phyloP scores from a whole-genome alignment of 2,797 vertebrate species.

The Dromococcyx pavoninus region DNA sequence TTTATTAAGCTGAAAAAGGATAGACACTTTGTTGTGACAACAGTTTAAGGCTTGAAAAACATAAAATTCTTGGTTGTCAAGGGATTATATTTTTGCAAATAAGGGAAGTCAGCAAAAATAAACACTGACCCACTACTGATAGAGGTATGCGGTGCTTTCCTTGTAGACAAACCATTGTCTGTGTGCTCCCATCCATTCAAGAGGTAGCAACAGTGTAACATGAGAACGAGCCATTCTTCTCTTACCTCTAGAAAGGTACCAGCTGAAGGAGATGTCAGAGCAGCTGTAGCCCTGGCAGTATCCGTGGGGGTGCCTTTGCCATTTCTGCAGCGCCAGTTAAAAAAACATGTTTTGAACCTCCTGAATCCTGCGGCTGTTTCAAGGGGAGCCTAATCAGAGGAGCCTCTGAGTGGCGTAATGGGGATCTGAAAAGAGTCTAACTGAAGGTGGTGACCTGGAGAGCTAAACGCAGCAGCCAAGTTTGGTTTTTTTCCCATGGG shows the following conservation, averaged over 20 bases:
- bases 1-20: neutral
- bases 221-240: fast-evolving
- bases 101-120: neutral
- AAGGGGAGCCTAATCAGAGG: neutral
- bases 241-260: fast-evolving
- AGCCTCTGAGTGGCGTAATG: fast-evolving
- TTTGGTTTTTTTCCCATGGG: neutral
- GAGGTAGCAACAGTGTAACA: fast-evolving
- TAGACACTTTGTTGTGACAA: neutral
- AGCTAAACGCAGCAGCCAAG: neutral
- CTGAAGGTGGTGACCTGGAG: neutral
- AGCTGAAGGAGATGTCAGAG: neutral
- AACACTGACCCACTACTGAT: fast-evolving
- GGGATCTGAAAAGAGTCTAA: neutral
- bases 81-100: fast-evolving
- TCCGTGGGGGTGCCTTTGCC: fast-evolving
- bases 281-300: neutral
- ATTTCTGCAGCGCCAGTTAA: fast-evolving
- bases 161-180: fast-evolving
- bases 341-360: neutral
- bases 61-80: neutral
- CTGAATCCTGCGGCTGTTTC: neutral
- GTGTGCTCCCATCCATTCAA: fast-evolving
- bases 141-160: neutral
- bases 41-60: neutral